A percentile compares a stretch with the other conserved stretches of the same genome.
These are phyloP conservation scores for Coenonympha glycerion DNA, from an alignment of 2,888 invertebrate species.

Conservation along the genomic window DNA sequence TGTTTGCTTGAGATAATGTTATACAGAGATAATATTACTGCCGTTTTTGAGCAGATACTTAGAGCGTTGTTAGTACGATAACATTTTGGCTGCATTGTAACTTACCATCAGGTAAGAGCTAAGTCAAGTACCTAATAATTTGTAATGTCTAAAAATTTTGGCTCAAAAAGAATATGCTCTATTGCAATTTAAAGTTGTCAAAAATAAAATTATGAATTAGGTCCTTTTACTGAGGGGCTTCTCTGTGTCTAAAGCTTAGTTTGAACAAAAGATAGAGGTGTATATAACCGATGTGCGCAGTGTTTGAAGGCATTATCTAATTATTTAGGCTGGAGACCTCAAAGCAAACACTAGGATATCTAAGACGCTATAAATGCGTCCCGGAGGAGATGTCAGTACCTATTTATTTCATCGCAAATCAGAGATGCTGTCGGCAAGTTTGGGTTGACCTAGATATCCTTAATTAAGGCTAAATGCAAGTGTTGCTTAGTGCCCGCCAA, in stretches of 20 bases:
- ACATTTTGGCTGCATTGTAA: no score
- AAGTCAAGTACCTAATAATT: no score
- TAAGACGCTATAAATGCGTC: constrained; percentile 2
- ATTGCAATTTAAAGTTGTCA: no score
- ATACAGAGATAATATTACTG: no score
- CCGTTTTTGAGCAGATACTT: no score
- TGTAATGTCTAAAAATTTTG: no score
- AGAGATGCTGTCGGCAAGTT: not conserved
- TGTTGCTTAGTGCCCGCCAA: not conserved
- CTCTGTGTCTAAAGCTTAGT: not conserved
- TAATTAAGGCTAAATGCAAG: not conserved
- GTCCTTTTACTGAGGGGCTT: no score
- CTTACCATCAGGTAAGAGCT: no score
- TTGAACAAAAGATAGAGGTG: not conserved
- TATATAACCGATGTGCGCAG: not conserved
- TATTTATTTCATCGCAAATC: not conserved
- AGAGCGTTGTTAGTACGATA: no score
- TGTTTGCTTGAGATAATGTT: no score
- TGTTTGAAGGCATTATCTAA: not conserved
- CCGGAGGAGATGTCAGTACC: not conserved
- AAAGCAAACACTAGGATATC: not conserved
- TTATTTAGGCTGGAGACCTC: not conserved
- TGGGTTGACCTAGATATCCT: not conserved
- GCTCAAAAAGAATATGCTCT: no score
- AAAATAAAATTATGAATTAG: no score